These are phyloP conservation scores for Corythaeola cristata DNA, from an alignment of 2,113 vertebrate genomes.

Conservation along the genomic window DNA sequence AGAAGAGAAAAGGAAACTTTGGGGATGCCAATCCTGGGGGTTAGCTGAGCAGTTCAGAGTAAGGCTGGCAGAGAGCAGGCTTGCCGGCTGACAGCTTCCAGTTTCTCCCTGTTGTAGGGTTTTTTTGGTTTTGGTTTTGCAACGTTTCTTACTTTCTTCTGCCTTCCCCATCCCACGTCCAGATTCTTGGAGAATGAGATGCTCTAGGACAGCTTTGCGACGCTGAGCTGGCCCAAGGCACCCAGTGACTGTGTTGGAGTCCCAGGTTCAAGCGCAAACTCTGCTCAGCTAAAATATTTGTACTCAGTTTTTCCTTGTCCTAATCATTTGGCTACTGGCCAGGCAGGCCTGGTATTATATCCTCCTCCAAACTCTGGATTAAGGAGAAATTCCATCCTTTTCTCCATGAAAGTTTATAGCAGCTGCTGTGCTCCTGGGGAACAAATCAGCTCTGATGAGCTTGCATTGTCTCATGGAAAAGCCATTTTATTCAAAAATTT, in stretches of 20 bases:
- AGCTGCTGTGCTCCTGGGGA: constrained; percentile 49
- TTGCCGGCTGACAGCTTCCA: background rate
- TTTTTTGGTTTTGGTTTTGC: background rate
- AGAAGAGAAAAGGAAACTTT: constrained; percentile 13
- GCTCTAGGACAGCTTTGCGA: background rate
- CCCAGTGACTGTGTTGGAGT: background rate
- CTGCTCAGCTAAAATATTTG: background rate
- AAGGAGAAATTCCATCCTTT: constrained; percentile 47
- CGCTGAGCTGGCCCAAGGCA: background rate
- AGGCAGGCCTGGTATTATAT: constrained; percentile 1
- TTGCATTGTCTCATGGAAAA: constrained; percentile 43
- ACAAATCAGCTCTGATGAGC: constrained; percentile 49
- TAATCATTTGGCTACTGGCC: constrained; percentile 34
- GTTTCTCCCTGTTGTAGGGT: background rate
- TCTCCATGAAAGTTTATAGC: constrained; percentile 20
- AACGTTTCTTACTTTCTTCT: background rate
- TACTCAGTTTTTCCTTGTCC: background rate
- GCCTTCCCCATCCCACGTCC: background rate
- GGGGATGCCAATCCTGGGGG: background rate
- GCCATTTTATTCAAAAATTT: constrained; percentile 18
- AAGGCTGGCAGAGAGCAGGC: background rate
- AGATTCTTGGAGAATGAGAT: background rate
- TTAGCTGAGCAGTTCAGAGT: background rate
- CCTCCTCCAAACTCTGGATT: background rate
- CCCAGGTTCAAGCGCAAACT: background rate